Evolutionary conservation across 2,797 vertebrate genomes (phyloP).

Genomic region (Cirrhinus mrigala): DNA sequence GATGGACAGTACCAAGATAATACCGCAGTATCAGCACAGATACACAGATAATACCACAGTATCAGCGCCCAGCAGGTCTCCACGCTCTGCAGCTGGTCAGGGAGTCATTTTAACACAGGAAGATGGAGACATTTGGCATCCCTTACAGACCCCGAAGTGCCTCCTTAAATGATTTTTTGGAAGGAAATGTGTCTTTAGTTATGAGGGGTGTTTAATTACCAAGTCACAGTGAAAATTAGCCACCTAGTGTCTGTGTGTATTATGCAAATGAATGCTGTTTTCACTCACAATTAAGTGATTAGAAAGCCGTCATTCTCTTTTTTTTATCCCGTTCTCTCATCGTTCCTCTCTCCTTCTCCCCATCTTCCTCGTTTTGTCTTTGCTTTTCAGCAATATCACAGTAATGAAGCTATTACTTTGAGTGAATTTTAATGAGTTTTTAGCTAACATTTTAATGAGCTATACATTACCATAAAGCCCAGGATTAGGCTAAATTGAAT

Average conservation of each 20-base stretch:
- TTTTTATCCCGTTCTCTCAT: slow-evolving; percentile 73
- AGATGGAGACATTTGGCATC: slow-evolving; percentile 29
- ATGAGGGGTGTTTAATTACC: slow-evolving; percentile 83
- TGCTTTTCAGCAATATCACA: slow-evolving; percentile 87
- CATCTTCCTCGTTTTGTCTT: slow-evolving; percentile 75
- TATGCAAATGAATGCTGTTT: slow-evolving; percentile 91
- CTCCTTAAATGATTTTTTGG: slow-evolving; percentile 75
- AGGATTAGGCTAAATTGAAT: slow-evolving; percentile 90
- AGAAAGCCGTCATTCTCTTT: slow-evolving; percentile 84
- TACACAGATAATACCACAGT: not conserved
- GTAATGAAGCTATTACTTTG: slow-evolving; percentile 95
- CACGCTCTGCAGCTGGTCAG: not conserved
- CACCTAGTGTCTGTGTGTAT: slow-evolving; percentile 80
- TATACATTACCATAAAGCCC: slow-evolving; percentile 91
- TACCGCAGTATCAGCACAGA: not conserved
- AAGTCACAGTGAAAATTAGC: slow-evolving; percentile 73
- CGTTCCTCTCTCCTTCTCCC: slow-evolving; percentile 76
- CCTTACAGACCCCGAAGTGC: slow-evolving; percentile 25
- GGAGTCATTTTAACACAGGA: slow-evolving; percentile 12
- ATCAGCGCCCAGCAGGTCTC: not conserved
- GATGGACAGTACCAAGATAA: not conserved
- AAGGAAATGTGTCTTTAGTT: slow-evolving; percentile 84
- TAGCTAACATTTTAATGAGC: slow-evolving; percentile 97
- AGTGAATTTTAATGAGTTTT: slow-evolving; percentile 95
- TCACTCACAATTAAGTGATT: slow-evolving; percentile 90